These are phyloP conservation scores for Agrochola circellaris DNA, from an alignment of 2,888 invertebrate genomes.

Conservation along the genomic window DNA sequence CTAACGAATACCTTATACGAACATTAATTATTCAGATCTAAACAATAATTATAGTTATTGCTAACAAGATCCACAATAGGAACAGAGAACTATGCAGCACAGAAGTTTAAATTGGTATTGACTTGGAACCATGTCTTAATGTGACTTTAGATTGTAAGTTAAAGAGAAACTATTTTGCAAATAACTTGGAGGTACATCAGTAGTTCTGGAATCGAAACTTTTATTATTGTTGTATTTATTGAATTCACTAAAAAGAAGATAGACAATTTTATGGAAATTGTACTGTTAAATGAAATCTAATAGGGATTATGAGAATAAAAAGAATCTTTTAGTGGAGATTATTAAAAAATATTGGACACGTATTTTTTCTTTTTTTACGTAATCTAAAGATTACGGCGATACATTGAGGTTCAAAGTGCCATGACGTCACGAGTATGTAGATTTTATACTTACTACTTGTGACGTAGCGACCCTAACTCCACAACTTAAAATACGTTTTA, in stretches of 20 bases:
- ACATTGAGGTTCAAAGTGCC: too few relatives aligned
- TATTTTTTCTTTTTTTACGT: too few relatives aligned
- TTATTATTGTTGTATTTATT: background rate
- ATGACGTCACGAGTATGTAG: too few relatives aligned
- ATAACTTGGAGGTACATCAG: background rate
- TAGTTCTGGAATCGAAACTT: background rate
- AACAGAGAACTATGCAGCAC: slow-evolving; percentile 33
- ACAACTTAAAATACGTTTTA: too few relatives aligned
- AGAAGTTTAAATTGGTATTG: slow-evolving; percentile 55
- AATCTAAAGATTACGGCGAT: too few relatives aligned
- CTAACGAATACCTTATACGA: slow-evolving; percentile 6
- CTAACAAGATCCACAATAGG: slow-evolving; percentile 34
- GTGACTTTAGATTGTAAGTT: background rate
- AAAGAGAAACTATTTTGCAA: background rate
- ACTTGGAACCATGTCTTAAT: slow-evolving; percentile 21
- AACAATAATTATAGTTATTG: slow-evolving; percentile 33
- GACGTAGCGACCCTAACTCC: too few relatives aligned
- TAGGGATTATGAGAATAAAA: too few relatives aligned
- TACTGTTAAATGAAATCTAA: background rate
- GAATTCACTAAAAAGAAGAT: background rate
- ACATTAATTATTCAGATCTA: slow-evolving; percentile 34
- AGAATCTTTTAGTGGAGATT: too few relatives aligned
- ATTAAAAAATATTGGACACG: too few relatives aligned
- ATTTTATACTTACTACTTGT: too few relatives aligned
- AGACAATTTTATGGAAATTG: background rate